Conservation (phyloP, 2,888 invertebrate species). For the Sesamia inferens region DNA sequence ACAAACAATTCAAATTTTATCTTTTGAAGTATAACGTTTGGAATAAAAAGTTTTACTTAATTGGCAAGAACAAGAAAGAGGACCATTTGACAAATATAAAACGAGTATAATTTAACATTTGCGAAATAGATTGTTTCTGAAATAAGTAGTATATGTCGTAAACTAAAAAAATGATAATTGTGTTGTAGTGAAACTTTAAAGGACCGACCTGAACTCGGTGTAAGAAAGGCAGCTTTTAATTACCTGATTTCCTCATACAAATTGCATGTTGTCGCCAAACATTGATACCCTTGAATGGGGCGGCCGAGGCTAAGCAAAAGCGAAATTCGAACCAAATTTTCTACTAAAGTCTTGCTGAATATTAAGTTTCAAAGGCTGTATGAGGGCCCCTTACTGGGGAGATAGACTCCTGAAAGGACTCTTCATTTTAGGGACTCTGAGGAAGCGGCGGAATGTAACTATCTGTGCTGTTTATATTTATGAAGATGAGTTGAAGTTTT, state of each 20-base stretch:
- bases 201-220: no score
- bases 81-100: no score
- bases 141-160: no score
- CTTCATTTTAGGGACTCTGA: conserved; percentile 40
- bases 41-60: no score
- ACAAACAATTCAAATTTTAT: no score
- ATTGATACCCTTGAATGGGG: conserved; percentile 13
- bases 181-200: no score
- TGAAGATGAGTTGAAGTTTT: background rate
- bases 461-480: conserved; percentile 7
- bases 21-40: no score
- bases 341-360: conserved; percentile 59
- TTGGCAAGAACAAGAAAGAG: no score
- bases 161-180: no score
- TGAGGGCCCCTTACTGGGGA: conserved; percentile 17
- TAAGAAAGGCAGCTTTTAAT: background rate
- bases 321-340: conserved; percentile 56
- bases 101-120: no score
- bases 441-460: conserved; percentile 12
- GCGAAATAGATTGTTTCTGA: no score
- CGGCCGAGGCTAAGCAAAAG: conserved; percentile 10
- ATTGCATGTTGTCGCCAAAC: background rate
- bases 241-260: background rate
- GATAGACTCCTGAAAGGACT: conserved; percentile 56
- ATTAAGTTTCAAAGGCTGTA: conserved; percentile 59